Conservation (phyloP, 35 echinoderm and acorn worm genomes). For the Apostichopus californicus region DNA sequence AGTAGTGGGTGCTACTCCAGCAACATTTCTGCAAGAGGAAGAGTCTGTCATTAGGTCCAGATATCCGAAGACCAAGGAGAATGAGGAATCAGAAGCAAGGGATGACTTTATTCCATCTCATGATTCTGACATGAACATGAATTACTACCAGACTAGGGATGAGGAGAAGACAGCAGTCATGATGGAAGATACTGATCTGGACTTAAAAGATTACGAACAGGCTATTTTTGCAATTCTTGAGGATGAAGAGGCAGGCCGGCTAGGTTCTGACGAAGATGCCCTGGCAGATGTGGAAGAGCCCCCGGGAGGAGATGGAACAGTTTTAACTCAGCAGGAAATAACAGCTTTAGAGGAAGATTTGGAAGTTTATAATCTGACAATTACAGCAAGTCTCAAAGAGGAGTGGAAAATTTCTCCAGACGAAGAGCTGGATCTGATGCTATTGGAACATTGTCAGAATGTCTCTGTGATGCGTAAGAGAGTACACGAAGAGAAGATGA, state of each 20-base stretch:
- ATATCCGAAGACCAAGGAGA: too few species aligned
- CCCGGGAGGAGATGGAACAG: background rate
- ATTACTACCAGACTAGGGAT: background rate
- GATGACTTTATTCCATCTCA: too few species aligned
- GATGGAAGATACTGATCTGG: too few species aligned
- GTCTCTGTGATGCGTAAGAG: conserved; percentile 1
- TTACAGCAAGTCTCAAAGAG: conserved; percentile 26
- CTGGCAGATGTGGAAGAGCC: background rate
- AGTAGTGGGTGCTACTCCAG: too few species aligned
- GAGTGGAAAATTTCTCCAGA: conserved; percentile 35
- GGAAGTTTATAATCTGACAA: background rate
- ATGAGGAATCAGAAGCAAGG: too few species aligned
- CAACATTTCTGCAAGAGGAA: too few species aligned
- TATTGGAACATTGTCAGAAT: conserved; percentile 39
- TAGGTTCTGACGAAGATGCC: background rate
- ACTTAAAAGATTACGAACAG: too few species aligned
- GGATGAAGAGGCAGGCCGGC: too few species aligned
- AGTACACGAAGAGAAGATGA: background rate
- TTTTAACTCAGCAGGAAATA: background rate
- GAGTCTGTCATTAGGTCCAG: too few species aligned
- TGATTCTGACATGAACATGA: conserved; percentile 12
- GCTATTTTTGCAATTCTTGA: too few species aligned
- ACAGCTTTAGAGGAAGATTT: conserved; percentile 20
- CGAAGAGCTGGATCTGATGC: conserved; percentile 18
- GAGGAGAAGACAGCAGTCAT: too few species aligned